phyloP scores from a whole-genome alignment of 2,797 vertebrate species.

The Falco concolor region DNA sequence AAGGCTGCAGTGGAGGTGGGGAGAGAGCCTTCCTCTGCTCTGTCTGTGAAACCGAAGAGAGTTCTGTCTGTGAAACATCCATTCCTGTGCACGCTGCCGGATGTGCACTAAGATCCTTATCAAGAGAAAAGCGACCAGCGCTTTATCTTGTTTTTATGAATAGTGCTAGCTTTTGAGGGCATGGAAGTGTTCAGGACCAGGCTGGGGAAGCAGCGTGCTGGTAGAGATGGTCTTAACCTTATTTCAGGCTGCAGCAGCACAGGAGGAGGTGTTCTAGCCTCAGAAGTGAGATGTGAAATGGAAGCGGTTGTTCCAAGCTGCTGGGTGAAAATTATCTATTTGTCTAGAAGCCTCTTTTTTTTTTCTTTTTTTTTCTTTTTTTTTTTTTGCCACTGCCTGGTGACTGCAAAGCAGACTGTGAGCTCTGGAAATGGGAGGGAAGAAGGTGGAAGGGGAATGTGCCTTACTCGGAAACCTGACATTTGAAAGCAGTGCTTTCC shows the following conservation, averaged over 20 bases:
- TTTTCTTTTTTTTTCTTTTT: not conserved
- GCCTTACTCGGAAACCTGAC: not conserved
- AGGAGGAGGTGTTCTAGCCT: not conserved
- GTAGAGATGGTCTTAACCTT: not conserved
- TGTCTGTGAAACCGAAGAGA: not conserved
- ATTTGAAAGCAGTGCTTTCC: not conserved
- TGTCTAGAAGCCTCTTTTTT: not conserved
- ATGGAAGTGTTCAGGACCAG: not conserved
- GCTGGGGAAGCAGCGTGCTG: not conserved
- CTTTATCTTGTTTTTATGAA: not conserved
- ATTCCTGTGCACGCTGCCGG: not conserved
- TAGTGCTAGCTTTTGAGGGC: not conserved
- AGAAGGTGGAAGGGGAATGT: not conserved
- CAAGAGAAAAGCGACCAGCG: not conserved
- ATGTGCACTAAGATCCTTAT: not conserved
- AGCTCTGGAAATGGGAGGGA: not conserved
- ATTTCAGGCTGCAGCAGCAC: not conserved
- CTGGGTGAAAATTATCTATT: not conserved
- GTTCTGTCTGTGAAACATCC: not conserved
- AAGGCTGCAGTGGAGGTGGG: not conserved
- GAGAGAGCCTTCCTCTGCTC: not conserved
- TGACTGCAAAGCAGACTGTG: accelerated
- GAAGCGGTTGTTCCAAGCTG: not conserved
- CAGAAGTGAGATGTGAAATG: not conserved
- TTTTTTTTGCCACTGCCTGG: not conserved